Conservation (phyloP, 2,888 invertebrate species). For the Epistrophe grossulariae region DNA sequence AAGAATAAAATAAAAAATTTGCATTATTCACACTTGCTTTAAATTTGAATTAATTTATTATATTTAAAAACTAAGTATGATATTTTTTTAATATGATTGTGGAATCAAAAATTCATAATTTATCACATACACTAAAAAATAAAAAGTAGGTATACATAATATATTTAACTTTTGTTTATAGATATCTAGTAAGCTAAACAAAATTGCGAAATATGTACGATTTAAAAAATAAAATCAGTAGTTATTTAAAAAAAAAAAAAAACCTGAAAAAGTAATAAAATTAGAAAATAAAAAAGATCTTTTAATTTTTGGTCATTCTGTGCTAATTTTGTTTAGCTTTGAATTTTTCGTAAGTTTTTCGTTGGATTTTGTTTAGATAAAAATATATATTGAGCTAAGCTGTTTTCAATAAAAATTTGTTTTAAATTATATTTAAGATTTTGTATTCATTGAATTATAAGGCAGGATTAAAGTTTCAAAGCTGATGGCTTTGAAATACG, state of each 20-base stretch:
- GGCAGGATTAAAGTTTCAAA: slow-evolving; percentile 5
- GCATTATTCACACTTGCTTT: slow-evolving; percentile 44
- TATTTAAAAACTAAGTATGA: slow-evolving; percentile 50
- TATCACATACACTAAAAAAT: slow-evolving; percentile 73
- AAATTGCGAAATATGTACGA: slow-evolving; percentile 41
- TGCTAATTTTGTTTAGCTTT: slow-evolving; percentile 23
- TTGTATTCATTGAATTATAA: slow-evolving; percentile 1
- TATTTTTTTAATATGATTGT: slow-evolving; percentile 36
- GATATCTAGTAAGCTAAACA: slow-evolving; percentile 25
- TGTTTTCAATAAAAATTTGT: slow-evolving; percentile 18
- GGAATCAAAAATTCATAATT: slow-evolving; percentile 50
- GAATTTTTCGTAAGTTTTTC: slow-evolving; percentile 44
- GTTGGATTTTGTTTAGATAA: slow-evolving; percentile 37
- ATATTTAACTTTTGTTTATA: slow-evolving; percentile 17
- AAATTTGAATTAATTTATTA: slow-evolving; percentile 56
- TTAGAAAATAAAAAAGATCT: background rate
- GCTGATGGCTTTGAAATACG: slow-evolving; percentile 16
- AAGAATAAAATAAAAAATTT: slow-evolving; percentile 1
- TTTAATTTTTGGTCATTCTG: slow-evolving; percentile 11
- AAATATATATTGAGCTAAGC: slow-evolving; percentile 28
- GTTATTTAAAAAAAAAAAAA: slow-evolving; percentile 9
- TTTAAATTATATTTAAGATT: background rate
- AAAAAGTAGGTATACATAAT: slow-evolving; percentile 29
- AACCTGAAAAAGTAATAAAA: slow-evolving; percentile 5
- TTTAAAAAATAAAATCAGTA: background rate